Evolutionary conservation across 2,113 vertebrate species (phyloP).

Genomic region (Emydura subglobosa): DNA sequence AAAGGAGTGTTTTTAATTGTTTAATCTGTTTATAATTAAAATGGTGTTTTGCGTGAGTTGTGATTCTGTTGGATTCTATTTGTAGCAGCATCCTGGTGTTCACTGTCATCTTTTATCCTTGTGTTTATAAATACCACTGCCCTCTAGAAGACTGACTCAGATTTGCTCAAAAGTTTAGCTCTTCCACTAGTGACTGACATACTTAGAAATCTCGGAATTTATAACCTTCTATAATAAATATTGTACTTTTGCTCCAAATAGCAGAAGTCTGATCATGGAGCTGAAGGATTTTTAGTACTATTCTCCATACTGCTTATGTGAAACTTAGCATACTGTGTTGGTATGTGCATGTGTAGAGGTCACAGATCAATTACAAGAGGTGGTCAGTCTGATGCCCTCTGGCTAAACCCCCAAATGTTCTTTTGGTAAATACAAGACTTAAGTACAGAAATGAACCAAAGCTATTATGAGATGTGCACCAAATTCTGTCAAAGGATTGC

Average conservation of each 20-base stretch:
- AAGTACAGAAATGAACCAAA: not conserved
- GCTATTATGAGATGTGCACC: not conserved
- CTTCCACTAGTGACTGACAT: not conserved
- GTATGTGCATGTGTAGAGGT: not conserved
- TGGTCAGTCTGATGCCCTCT: not conserved
- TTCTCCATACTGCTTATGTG: not conserved
- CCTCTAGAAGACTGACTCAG: not conserved
- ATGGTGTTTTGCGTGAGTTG: not conserved
- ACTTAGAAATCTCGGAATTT: not conserved
- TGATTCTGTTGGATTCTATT: not conserved
- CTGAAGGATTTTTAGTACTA: not conserved
- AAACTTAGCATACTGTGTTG: not conserved
- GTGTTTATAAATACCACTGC: not conserved
- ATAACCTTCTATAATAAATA: not conserved
- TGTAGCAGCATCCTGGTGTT: not conserved
- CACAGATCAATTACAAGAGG: not conserved
- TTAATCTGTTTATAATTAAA: not conserved
- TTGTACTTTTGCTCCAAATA: not conserved
- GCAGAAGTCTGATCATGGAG: not conserved
- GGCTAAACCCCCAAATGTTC: not conserved
- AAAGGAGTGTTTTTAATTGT: not conserved
- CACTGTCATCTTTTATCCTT: not conserved
- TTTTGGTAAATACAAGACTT: not conserved
- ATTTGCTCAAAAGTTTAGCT: not conserved
- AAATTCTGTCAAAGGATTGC: not conserved